phyloP scores from a whole-genome alignment of 2,113 vertebrate species.

The Hemicordylus capensis region DNA sequence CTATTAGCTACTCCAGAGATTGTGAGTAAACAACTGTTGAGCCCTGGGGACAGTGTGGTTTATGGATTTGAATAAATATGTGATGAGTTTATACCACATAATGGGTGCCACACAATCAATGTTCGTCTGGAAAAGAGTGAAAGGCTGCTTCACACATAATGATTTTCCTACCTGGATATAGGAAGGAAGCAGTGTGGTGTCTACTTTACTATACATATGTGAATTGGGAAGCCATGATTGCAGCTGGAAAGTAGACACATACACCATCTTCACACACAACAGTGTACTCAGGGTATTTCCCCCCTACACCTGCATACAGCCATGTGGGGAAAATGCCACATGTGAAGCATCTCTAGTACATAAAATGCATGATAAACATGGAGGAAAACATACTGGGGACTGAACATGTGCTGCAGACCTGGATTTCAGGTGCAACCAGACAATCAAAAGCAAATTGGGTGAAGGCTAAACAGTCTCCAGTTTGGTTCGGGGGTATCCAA shows the following conservation, averaged over 20 bases:
- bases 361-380: not conserved
- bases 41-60: not conserved
- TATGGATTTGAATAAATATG: not conserved
- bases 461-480: not conserved
- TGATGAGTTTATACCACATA: not conserved
- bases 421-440: not conserved
- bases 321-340: not conserved
- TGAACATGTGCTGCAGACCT: not conserved
- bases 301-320: not conserved
- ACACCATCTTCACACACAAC: not conserved
- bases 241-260: not conserved
- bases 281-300: not conserved
- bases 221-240: not conserved
- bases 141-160: not conserved
- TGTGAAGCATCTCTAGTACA: not conserved
- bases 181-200: not conserved
- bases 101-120: not conserved
- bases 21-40: not conserved
- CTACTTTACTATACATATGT: not conserved
- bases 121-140: not conserved
- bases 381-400: not conserved
- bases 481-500: not conserved
- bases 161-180: not conserved
- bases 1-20: not conserved
- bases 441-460: not conserved